Conservation (phyloP, 2,113 vertebrate species). For the Eonycteris spelaea region DNA sequence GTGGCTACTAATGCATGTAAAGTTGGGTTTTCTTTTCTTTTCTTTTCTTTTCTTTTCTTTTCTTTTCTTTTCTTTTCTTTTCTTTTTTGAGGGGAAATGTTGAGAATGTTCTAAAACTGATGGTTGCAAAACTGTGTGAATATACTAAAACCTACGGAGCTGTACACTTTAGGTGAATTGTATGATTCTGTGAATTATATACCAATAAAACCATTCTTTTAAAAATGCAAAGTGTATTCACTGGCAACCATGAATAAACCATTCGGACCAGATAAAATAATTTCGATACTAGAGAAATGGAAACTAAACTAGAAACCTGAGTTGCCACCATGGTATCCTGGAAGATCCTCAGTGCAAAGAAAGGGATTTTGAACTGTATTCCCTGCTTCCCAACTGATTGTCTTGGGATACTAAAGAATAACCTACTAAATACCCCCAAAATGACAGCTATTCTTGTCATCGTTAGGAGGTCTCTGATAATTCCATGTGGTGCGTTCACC, state of each 20-base stretch:
- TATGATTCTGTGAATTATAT: background rate
- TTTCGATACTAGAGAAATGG: background rate
- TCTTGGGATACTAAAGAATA: background rate
- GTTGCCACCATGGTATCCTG: background rate
- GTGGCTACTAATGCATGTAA: background rate
- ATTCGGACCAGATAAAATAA: background rate
- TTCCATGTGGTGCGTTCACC: background rate
- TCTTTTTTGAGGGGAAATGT: background rate
- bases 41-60: too few species aligned
- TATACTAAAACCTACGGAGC: background rate
- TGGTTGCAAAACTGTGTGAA: background rate
- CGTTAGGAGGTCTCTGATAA: background rate
- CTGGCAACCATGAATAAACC: background rate
- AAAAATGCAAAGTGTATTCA: background rate
- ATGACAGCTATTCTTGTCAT: background rate
- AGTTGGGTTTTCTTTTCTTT: background rate
- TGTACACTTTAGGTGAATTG: background rate
- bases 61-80: too few species aligned
- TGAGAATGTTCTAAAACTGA: background rate
- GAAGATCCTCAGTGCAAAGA: background rate
- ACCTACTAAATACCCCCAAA: background rate
- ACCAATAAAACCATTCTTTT: background rate
- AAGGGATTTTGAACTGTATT: background rate
- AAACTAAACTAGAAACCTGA: background rate
- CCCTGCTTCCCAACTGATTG: background rate